Evolutionary conservation across 1,140 invertebrate genomes (phyloP).

Genomic region (Battus philenor): DNA sequence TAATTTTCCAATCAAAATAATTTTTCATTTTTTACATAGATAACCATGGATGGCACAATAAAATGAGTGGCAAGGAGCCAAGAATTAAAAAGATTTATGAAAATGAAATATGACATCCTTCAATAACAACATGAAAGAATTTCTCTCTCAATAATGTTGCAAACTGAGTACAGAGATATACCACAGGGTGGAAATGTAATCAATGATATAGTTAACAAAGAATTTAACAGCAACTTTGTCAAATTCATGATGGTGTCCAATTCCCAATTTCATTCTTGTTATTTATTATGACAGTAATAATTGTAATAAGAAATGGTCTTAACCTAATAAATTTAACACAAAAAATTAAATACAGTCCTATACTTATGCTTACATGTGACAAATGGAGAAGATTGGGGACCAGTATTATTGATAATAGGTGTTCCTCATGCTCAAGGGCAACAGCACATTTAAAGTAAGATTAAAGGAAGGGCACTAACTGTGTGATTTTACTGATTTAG

Average conservation of each 20-base stretch:
- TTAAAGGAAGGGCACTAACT: no score
- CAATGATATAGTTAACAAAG: conserved; percentile 64
- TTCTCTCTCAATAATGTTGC: conserved; percentile 52
- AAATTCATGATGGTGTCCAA: conserved; percentile 45
- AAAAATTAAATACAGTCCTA: no score
- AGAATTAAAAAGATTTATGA: conserved; percentile 40
- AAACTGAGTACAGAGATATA: conserved; percentile 45
- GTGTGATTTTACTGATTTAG: no score
- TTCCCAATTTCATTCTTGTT: no score
- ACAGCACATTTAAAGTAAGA: no score
- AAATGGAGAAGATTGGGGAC: conserved; percentile 14
- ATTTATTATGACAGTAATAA: no score
- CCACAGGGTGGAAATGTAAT: conserved; percentile 70
- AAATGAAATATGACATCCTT: conserved; percentile 33
- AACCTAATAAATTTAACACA: no score
- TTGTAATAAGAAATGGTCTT: no score
- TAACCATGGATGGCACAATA: conserved; percentile 67
- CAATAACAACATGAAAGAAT: conserved; percentile 48
- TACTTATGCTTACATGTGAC: neutral
- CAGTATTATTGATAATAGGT: no score
- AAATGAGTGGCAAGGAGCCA: conserved; percentile 47
- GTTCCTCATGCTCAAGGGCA: no score
- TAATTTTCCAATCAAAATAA: conserved; percentile 23
- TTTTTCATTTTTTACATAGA: conserved; percentile 46
- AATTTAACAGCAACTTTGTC: conserved; percentile 35